Conservation (phyloP, 2,888 invertebrate species). For the Orthosia gothica region DNA sequence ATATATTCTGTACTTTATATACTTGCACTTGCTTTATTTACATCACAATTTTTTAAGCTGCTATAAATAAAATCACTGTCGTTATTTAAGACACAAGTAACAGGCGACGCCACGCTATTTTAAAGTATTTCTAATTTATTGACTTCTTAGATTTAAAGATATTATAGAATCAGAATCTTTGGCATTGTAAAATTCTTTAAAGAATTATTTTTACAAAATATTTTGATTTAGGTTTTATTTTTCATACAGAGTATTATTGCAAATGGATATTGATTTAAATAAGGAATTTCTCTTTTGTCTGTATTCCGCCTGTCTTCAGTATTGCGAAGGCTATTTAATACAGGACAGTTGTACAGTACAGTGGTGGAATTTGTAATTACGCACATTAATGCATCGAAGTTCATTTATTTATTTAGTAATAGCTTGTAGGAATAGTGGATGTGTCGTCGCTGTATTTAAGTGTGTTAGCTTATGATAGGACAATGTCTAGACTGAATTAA, state of each 20-base stretch:
- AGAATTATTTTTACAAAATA: conserved; percentile 11
- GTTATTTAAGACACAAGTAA: conserved; percentile 22
- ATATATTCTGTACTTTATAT: conserved; percentile 82
- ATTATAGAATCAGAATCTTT: not conserved
- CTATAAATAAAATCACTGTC: conserved; percentile 21
- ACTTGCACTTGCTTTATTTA: conserved; percentile 68
- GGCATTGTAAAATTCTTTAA: conserved; percentile 12
- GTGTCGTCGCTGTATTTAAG: conserved; percentile 81
- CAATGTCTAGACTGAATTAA: conserved; percentile 90
- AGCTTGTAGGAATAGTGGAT: conserved; percentile 80
- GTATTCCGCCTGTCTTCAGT: conserved; percentile 32
- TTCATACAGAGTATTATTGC: conserved; percentile 27
- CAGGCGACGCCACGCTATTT: conserved; percentile 24
- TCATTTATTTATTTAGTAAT: conserved; percentile 74
- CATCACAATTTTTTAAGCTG: conserved; percentile 68
- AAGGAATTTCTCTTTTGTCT: conserved; percentile 12
- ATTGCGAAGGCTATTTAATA: conserved; percentile 24
- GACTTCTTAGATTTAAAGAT: conserved; percentile 15
- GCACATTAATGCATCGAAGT: conserved; percentile 78
- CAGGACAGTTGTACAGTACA: conserved; percentile 29
- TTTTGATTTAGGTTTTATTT: conserved; percentile 26
- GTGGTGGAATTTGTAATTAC: conserved; percentile 46
- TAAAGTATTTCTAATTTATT: conserved; percentile 17
- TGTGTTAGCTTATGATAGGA: conserved; percentile 86
- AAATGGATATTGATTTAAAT: conserved; percentile 32